Base-by-base conservation (phyloP, 2,888 invertebrate species). In the Invenusta paracnida region DNA sequence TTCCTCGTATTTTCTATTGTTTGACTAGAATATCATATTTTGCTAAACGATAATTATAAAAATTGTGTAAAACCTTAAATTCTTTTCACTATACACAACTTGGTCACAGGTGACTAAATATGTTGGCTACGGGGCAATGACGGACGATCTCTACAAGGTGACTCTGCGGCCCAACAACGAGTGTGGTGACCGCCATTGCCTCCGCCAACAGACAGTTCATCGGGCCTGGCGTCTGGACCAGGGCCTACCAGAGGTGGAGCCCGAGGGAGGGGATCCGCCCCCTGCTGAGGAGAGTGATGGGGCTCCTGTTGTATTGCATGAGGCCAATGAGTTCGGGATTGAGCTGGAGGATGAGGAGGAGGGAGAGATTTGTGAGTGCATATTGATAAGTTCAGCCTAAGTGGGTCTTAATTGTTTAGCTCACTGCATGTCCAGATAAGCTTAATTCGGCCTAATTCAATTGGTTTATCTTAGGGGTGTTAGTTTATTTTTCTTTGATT, bases 61-160 rank as follows among this genome's bases (percentile, higher is more conserved):
- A 73, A 23, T 73, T 73, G 11, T 73, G 25, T 73, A n/a, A n/a
- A n/a, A n/a, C n/a, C n/a, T n/a, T n/a, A n/a, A n/a, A n/a, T n/a
- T n/a, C n/a, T n/a, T n/a, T n/a, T n/a, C n/a, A n/a, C n/a, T n/a
- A n/a, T n/a, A n/a, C n/a, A n/a, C n/a, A n/a, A n/a, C n/a, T n/a
- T n/a, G n/a, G n/a, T n/a, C n/a, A 25, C 13, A 94, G 87, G 97
- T 98, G 23, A 95, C 95, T 0, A 94, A 95, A 90, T 99, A 99
- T 91, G 92, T 99, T 87, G 99, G 98, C 0, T 99, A 99, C 92
- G 98, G 96, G 91, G 98, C 99, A 0, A 92, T 99, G 89, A 94
- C 94, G 87, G 99, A 99, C 91, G 98, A 95, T 93, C 99, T 99
- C 90, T 98, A 99, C 0, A 94, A 94, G n/a, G 96, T 97, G 95